A percentile compares a stretch with the other conserved stretches of the same genome.
phyloP scores from a whole-genome alignment of 1,140 invertebrate genomes.

The Plectrocnemia conspersa region DNA sequence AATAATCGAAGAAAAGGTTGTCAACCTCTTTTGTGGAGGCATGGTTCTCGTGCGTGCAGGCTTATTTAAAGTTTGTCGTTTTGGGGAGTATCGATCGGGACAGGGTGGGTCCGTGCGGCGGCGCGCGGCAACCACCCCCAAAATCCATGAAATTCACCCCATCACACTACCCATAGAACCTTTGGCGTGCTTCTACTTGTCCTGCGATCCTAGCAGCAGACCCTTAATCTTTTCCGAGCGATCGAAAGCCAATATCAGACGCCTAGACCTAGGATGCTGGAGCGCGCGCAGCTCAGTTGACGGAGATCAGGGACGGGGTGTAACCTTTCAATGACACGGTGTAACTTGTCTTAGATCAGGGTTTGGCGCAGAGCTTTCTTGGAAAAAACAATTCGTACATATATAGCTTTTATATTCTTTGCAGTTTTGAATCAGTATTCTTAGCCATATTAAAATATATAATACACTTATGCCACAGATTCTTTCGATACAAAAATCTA shows the following conservation, averaged over 20 bases:
- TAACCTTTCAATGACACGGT: neutral
- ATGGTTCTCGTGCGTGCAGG: constrained; percentile 1
- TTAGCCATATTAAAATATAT: too few species aligned
- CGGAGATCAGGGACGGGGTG: neutral
- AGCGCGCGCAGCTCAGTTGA: neutral
- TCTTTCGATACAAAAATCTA: too few species aligned
- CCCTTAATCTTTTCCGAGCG: too few species aligned
- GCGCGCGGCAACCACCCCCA: constrained; percentile 6
- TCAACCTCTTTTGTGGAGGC: too few species aligned
- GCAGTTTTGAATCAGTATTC: neutral
- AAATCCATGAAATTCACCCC: neutral
- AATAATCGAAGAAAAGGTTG: too few species aligned
- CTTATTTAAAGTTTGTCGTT: constrained; percentile 26
- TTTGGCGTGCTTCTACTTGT: neutral
- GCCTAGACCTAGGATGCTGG: neutral
- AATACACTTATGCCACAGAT: too few species aligned
- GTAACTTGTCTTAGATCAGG: neutral
- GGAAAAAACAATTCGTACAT: neutral
- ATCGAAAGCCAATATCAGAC: neutral
- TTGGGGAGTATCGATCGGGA: constrained; percentile 10
- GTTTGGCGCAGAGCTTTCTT: neutral
- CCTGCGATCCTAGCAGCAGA: too few species aligned
- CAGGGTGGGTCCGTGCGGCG: constrained; percentile 7
- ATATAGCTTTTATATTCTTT: neutral
- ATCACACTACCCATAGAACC: neutral